Percentiles rank a stretch among this genome's conserved stretches.
These are phyloP conservation scores for Oryctes rhinoceros DNA, from an alignment of 1,140 invertebrate species.

Conservation along the genomic window DNA sequence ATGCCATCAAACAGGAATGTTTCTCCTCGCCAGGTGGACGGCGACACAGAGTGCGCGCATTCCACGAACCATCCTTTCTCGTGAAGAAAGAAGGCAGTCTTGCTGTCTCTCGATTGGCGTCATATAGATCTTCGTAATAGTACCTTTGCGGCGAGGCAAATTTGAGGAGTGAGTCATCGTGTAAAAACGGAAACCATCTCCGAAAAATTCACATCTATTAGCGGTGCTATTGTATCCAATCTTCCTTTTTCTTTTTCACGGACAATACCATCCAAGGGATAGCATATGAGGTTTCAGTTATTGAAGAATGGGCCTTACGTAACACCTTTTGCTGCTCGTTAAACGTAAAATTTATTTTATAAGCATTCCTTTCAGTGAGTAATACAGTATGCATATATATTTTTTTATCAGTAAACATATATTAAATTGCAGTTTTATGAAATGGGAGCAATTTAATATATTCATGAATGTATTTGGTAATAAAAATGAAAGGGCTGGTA, in stretches of 20 bases:
- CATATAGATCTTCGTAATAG: conserved; percentile 10
- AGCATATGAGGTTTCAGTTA: background rate
- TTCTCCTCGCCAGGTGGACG: conserved; percentile 20
- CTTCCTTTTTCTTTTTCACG: background rate
- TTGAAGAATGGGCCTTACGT: too few species aligned
- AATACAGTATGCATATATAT: too few species aligned
- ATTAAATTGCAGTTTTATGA: too few species aligned
- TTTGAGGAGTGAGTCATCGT: conserved; percentile 1
- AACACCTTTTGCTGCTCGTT: too few species aligned
- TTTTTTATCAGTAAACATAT: too few species aligned
- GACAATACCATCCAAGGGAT: background rate
- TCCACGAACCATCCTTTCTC: background rate
- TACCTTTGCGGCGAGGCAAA: background rate
- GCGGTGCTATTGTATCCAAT: background rate
- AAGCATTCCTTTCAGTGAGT: too few species aligned
- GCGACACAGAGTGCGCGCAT: conserved; percentile 8
- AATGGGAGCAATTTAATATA: too few species aligned
- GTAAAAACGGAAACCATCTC: conserved; percentile 24
- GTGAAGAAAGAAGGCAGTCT: conserved; percentile 7
- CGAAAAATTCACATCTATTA: background rate
- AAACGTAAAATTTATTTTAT: too few species aligned
- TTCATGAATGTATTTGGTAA: too few species aligned
- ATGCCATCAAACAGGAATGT: conserved; percentile 12
- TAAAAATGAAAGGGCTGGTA: too few species aligned
- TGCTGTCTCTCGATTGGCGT: background rate